Evolutionary conservation across 2,888 invertebrate genomes (phyloP).

Genomic region (Allacma fusca): DNA sequence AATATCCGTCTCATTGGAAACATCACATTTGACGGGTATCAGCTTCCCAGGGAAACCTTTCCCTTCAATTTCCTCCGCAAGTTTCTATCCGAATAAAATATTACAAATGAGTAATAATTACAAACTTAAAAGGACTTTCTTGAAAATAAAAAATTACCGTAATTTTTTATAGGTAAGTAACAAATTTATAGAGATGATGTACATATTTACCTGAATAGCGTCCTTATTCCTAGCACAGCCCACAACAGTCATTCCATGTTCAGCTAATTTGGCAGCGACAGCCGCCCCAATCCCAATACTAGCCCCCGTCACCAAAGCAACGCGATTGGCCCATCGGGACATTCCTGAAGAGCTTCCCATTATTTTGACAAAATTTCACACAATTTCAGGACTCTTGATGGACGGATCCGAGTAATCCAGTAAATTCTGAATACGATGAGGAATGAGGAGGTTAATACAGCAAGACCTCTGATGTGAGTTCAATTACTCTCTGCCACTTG

Average conservation of each 20-base stretch:
- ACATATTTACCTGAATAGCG: not conserved
- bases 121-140: no score
- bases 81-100: slow-evolving; percentile 34
- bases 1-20: slow-evolving; percentile 51
- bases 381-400: no score
- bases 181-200: no score
- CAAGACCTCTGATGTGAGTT: no score
- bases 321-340: slow-evolving; percentile 50
- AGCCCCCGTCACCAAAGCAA: slow-evolving; percentile 56
- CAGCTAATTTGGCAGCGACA: slow-evolving; percentile 47
- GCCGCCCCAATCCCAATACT: slow-evolving; percentile 53
- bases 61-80: slow-evolving; percentile 45
- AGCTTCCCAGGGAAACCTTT: slow-evolving; percentile 33
- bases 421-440: no score
- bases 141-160: no score
- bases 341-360: slow-evolving; percentile 42
- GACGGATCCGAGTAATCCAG: no score
- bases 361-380: no score
- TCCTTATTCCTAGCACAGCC: slow-evolving; percentile 51
- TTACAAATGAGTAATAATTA: no score
- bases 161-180: no score
- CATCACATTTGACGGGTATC: slow-evolving; percentile 50
- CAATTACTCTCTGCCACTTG: no score
- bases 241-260: slow-evolving; percentile 55
- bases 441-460: no score